Evolutionary conservation across 2,797 vertebrate species (phyloP).

Genomic region (Microtus agrestis): DNA sequence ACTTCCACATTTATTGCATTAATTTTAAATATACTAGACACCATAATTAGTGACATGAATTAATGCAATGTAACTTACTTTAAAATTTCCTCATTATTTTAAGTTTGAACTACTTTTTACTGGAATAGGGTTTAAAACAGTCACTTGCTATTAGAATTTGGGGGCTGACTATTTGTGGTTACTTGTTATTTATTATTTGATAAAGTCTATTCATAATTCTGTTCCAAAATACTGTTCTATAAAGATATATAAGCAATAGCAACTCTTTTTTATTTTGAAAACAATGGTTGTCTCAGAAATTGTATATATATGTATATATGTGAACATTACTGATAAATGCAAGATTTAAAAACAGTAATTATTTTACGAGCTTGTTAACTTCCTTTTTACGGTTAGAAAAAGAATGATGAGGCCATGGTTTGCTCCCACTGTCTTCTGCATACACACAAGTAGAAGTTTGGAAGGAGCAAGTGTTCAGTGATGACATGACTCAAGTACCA

Average conservation of each 20-base stretch:
- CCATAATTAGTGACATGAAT: background rate
- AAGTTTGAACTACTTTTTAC: constrained; percentile 5
- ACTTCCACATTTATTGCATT: constrained; percentile 8
- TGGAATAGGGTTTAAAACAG: background rate
- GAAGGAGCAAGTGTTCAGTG: background rate
- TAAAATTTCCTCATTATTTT: background rate
- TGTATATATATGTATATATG: background rate
- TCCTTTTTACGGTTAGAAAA: background rate
- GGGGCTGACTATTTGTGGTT: background rate
- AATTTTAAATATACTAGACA: constrained; percentile 22
- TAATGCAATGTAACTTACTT: constrained; percentile 20
- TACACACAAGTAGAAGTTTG: background rate
- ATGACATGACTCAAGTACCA: background rate
- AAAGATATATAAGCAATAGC: background rate
- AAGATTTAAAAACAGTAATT: background rate
- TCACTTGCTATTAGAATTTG: background rate
- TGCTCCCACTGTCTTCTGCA: background rate
- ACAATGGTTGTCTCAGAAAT: background rate
- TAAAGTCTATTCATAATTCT: constrained; percentile 4
- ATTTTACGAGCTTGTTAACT: background rate
- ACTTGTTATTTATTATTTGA: background rate
- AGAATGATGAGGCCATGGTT: background rate
- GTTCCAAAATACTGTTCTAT: constrained; percentile 5
- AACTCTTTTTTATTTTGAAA: background rate
- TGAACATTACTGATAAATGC: background rate